Evolutionary conservation across 2,888 invertebrate species (phyloP), one percentile per base, ranked within the genome.

Genomic region (Limnephilus lunatus): DNA sequence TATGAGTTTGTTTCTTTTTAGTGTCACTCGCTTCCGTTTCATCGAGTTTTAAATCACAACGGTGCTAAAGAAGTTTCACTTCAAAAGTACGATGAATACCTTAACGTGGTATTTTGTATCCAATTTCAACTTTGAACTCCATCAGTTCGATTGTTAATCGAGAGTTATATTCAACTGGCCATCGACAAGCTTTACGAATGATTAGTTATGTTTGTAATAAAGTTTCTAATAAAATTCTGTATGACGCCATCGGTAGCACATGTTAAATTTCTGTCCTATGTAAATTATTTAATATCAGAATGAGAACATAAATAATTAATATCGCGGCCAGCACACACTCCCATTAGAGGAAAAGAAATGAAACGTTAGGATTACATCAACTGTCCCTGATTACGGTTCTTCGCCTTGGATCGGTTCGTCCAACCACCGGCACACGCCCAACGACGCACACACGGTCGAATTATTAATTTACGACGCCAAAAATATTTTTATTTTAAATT

Each of bases 311-410:
- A 68, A 68, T 25, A 68, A n/a, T 68, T 25, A 68, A 25, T 25
- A 68, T 68, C 68, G 68, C 68, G 68, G 68, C 25, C 68, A n/a
- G 25, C 68, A 68, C 32, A 32, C 32, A 83, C 82, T 82, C 82
- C 82, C 82, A 32, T 82, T 82, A 31, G 32, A 82, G 31, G 82
- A 82, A 82, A 82, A n/a, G 82, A 30, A 82, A 82, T 82, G 82
- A 82, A 82, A 31, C 2, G 82, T 2, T 35, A 0, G 31, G 12
- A 14, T 83, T 83, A 83, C 82, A 83, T 83, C 82, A 83, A 83
- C 32, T 32, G 82, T 7, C 82, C 82, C 31, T 83, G 82, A 83
- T 83, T 31, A 83, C 82, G 82, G 82, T n/a, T 35, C 32, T 32
- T 12, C 3, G 82, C 32, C 15, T 25, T 68, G 25, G 68, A n/a